Conservation (phyloP, 2,797 vertebrate species). For the Lagorchestes hirsutus region DNA sequence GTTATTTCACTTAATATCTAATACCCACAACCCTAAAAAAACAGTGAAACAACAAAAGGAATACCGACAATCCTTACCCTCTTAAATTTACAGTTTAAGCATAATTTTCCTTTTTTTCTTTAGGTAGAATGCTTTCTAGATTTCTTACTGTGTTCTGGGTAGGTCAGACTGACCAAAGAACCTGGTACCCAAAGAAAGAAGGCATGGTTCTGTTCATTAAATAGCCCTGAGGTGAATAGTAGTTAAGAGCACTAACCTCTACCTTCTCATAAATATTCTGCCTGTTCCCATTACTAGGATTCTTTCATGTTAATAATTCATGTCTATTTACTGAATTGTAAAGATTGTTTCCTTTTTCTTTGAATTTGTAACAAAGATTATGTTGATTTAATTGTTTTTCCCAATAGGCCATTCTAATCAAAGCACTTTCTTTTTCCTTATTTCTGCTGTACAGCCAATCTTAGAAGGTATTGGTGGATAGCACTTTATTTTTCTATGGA, state of each 20-base stretch:
- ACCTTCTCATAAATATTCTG: not conserved
- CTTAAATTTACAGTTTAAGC: constrained; percentile 30
- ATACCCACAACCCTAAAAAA: constrained; percentile 50
- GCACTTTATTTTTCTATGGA: not conserved
- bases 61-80: constrained; percentile 21
- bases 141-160: not conserved
- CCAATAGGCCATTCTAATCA: not conserved
- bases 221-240: not conserved
- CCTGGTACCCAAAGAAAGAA: not conserved
- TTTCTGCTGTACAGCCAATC: not conserved
- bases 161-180: not conserved
- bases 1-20: constrained; percentile 13
- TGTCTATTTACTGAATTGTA: not conserved
- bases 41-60: constrained; percentile 9
- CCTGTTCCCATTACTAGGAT: not conserved
- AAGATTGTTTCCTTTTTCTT: not conserved
- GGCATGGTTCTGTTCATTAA: not conserved
- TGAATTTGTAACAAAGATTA: not conserved
- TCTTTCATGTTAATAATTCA: not conserved
- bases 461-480: not conserved
- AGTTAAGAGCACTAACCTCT: not conserved
- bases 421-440: not conserved
- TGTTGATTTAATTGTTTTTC: not conserved
- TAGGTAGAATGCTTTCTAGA: not conserved
- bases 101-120: constrained; percentile 2